Evolutionary conservation across 2,113 vertebrate species (phyloP).

Genomic region (Brachyhypopomus occidentalis): DNA sequence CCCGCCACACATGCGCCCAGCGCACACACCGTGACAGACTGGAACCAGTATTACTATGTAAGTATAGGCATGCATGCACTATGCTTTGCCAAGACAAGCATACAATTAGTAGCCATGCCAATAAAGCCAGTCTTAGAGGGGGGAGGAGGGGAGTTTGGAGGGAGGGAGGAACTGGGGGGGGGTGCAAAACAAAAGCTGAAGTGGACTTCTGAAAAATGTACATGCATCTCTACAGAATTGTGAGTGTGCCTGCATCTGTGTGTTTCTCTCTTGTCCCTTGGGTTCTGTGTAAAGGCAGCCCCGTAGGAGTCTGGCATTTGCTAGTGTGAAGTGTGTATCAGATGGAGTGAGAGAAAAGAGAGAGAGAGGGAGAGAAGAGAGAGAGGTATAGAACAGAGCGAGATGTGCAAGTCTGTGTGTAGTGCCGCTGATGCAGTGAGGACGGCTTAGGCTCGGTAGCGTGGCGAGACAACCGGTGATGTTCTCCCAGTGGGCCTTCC

Average conservation of each 20-base stretch:
- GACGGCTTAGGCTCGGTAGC: neutral
- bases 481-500: no score
- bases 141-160: neutral
- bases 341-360: conserved; percentile 20
- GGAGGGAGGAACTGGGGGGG: neutral
- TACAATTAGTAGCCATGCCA: conserved; percentile 5
- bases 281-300: conserved; percentile 12
- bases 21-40: conserved; percentile 64
- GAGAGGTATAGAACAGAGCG: neutral
- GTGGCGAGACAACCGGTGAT: neutral
- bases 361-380: neutral
- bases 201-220: neutral
- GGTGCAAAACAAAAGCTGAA: neutral
- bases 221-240: neutral
- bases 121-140: neutral
- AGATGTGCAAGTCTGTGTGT: conserved; percentile 9
- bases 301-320: conserved; percentile 5
- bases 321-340: conserved; percentile 30
- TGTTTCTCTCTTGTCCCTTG: neutral
- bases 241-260: neutral
- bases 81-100: neutral
- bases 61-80: conserved; percentile 53
- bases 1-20: conserved; percentile 60
- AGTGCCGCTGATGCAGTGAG: neutral
- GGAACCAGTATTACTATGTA: conserved; percentile 81